Conservation (phyloP, 2,888 invertebrate genomes). For the Cantharis rustica region DNA sequence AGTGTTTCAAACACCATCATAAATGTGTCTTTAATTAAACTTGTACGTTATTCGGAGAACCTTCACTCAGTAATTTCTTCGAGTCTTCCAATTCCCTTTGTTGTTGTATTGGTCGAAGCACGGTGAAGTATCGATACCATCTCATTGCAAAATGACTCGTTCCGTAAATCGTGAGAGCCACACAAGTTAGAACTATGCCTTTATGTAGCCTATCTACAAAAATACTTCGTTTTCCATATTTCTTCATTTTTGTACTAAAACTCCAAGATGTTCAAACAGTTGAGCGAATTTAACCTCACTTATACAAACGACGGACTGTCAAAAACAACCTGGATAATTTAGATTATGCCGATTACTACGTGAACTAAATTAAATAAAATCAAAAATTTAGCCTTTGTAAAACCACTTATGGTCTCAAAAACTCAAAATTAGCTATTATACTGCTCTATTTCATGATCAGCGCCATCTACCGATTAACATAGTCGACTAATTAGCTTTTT, state of each 20-base stretch:
- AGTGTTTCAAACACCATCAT: neutral
- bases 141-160: conserved; percentile 56
- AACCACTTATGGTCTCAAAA: neutral
- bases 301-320: neutral
- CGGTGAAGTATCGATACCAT: conserved; percentile 58
- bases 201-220: conserved; percentile 60
- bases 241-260: conserved; percentile 45
- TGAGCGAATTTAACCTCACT: neutral
- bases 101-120: conserved; percentile 55
- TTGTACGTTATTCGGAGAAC: conserved; percentile 48
- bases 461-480: neutral
- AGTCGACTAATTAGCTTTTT: too few species aligned
- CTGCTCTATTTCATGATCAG: neutral
- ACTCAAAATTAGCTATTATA: neutral
- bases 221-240: conserved; percentile 48
- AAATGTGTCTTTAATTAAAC: neutral
- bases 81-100: conserved; percentile 53
- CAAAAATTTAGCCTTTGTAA: neutral
- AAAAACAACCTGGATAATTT: neutral
- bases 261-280: neutral
- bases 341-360: neutral
- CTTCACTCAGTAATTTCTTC: conserved; percentile 57
- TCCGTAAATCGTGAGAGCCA: conserved; percentile 62
- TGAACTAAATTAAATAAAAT: neutral
- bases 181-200: conserved; percentile 60